Base-by-base conservation (phyloP, 1,140 invertebrate genomes). In the Drosophila pseudoobscura region DNA sequence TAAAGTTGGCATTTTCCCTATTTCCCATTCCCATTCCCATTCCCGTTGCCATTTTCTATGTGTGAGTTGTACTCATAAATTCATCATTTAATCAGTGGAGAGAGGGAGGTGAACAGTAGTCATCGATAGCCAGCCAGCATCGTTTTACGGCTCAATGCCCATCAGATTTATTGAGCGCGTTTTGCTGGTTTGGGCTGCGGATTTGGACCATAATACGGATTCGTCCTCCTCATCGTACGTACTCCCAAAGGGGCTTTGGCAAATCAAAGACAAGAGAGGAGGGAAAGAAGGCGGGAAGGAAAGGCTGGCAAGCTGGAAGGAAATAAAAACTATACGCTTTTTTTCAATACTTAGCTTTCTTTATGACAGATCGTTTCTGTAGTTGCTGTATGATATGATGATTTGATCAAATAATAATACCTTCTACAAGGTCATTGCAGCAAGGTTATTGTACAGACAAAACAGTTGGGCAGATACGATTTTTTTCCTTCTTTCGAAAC, bases 81-180 rank as follows among this genome's bases (percentile, higher is more conserved):
- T 83, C 83, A 87, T 83, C 75, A 61, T 69, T 51, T 75, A 87
- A 82, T 70, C 78, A 52, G 46, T 26, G 39, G 13, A 56, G 44
- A 44, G 51, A 44, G 51, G 24, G 17, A 24, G 64, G 53, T 52
- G 45, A 13, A 62, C 29, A 52, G 54, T 41, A 63, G 59, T 64
- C 64, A 76, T 64, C 71, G 54, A 74, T 71, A 44, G 54, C 17
- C 58, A 70, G 59, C 58, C 57, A 76, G 66, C 64, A 76, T 76
- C 49, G 83, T 78, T 82, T 78, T 60, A 78, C 83, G 83, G 66
- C 70, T 88, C 78, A 87, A 35, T 87, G 65, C 47, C 24, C 57
- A 56, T 8, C 41, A 88, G 83, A 87, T 87, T 87, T 87, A 87
- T 87, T 63, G 74, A 80, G 60, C 60, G 70, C 53, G 57, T 35